A percentile compares a stretch with the other conserved stretches of the same genome.
phyloP scores from a whole-genome alignment of 2,888 invertebrate species.

The Drosophila mimetica region DNA sequence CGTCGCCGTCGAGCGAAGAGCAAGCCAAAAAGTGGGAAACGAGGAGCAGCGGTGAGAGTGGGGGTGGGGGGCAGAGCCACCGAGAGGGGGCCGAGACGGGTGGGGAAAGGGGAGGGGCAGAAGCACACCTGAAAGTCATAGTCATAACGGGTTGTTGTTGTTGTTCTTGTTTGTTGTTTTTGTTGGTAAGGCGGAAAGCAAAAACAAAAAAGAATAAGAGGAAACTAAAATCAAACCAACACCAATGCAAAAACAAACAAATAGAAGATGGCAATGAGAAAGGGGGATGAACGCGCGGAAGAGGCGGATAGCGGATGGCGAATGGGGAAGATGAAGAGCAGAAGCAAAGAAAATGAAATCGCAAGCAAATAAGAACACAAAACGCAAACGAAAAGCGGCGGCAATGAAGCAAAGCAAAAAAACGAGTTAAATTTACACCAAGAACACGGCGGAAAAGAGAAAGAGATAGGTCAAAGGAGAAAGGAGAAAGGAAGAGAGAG shows the following conservation, averaged over 20 bases:
- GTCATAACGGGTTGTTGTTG: constrained; percentile 62
- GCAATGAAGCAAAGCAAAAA: constrained; percentile 60
- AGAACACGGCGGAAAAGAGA: constrained; percentile 10
- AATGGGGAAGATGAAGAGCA: constrained; percentile 5
- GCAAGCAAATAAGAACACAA: constrained; percentile 68
- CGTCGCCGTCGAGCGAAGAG: constrained; percentile 28
- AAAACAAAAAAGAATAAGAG: constrained; percentile 7
- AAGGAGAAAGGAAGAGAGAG: not conserved
- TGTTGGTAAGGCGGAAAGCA: constrained; percentile 29
- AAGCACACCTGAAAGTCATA: constrained; percentile 55
- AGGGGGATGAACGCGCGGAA: constrained; percentile 13
- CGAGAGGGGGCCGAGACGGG: constrained; percentile 5
- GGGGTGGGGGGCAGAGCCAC: constrained; percentile 5
- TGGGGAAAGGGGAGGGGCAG: constrained; percentile 4
- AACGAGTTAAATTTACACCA: constrained; percentile 69
- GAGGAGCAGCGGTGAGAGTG: not conserved
- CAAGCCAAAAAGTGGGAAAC: not conserved
- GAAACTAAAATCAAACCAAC: constrained; percentile 34
- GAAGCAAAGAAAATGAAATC: constrained; percentile 53
- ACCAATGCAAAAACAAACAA: constrained; percentile 22
- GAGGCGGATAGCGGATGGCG: not conserved
- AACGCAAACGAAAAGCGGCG: constrained; percentile 33
- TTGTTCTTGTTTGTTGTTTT: constrained; percentile 11
- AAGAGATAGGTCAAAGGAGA: constrained; percentile 2
- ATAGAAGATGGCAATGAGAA: constrained; percentile 15